Evolutionary conservation across 2,113 vertebrate species (phyloP).

Genomic region (Dicaeum eximium): DNA sequence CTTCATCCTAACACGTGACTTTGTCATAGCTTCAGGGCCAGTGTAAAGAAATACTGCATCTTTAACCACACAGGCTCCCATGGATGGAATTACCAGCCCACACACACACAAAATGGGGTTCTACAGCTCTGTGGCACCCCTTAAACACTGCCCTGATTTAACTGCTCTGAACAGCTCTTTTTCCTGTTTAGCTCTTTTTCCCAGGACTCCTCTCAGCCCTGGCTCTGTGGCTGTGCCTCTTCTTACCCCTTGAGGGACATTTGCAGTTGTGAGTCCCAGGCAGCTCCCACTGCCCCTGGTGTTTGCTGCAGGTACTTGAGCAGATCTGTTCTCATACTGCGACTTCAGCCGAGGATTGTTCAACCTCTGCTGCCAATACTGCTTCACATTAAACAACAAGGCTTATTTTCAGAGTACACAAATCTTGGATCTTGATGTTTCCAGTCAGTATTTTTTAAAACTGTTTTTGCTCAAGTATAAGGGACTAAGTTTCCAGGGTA

Average conservation of each 20-base stretch:
- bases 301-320: not conserved
- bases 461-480: not conserved
- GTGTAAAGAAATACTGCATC: constrained; percentile 56
- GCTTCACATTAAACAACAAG: not conserved
- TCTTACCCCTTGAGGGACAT: not conserved
- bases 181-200: not conserved
- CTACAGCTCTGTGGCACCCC: not conserved
- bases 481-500: not conserved
- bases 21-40: constrained; percentile 45
- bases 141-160: not conserved
- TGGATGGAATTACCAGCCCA: not conserved
- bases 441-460: not conserved
- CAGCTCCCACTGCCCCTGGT: not conserved
- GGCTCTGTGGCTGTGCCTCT: not conserved
- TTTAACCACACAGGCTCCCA: not conserved
- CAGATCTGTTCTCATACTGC: not conserved
- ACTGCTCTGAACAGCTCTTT: not conserved
- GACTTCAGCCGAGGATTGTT: not conserved
- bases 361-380: not conserved
- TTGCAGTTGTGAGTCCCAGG: not conserved
- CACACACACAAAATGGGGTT: not conserved
- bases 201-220: not conserved
- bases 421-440: not conserved
- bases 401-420: not conserved
- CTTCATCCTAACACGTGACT: constrained; percentile 2